These are phyloP conservation scores for Menidia menidia DNA, from an alignment of 2,797 vertebrate species.

Conservation along the genomic window DNA sequence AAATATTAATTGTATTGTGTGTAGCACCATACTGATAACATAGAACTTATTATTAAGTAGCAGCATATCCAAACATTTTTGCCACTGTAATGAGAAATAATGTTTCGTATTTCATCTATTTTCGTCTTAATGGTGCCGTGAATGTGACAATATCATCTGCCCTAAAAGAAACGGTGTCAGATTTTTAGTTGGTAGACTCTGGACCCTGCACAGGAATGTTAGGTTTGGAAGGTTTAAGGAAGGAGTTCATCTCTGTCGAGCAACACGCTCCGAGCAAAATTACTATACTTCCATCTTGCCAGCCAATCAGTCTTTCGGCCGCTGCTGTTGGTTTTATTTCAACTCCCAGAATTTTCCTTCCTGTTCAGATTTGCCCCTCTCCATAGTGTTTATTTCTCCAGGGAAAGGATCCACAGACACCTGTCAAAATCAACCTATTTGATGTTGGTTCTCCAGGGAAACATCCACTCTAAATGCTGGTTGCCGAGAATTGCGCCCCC, in stretches of 20 bases:
- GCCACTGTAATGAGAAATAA: not conserved
- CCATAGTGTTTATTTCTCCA: constrained; percentile 29
- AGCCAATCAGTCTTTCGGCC: not conserved
- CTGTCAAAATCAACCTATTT: constrained; percentile 44
- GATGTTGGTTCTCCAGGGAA: constrained; percentile 44
- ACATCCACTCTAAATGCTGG: constrained; percentile 14
- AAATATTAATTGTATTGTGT: not conserved
- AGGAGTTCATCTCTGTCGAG: constrained; percentile 2
- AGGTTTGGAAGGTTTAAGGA: not conserved
- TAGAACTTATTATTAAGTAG: not conserved
- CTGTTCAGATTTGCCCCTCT: not conserved
- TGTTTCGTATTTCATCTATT: not conserved
- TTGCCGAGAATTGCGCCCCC: constrained; percentile 17
- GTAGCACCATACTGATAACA: too few species aligned
- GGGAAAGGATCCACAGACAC: constrained; percentile 11
- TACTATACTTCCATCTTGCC: not conserved
- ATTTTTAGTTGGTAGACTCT: not conserved
- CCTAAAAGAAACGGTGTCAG: not conserved
- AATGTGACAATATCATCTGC: not conserved
- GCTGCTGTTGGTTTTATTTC: not conserved
- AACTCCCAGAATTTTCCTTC: not conserved
- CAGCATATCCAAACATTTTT: not conserved
- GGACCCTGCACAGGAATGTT: not conserved
- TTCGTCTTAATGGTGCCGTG: not conserved
- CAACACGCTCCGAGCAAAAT: not conserved